Conservation (phyloP, 1,140 invertebrate genomes). For the Aphis gossypii region DNA sequence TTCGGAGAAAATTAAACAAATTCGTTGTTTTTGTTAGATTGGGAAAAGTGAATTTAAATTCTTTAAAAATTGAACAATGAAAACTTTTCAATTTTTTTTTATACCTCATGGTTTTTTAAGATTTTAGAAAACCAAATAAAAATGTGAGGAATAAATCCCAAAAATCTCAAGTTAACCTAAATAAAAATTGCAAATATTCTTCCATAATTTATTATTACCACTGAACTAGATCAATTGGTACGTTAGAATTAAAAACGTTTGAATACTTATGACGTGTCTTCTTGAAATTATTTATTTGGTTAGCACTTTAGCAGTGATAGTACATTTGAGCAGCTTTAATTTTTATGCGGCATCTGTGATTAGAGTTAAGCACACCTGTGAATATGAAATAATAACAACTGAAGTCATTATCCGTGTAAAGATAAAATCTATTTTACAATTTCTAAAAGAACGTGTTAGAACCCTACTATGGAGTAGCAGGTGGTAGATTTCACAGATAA, state of each 20-base stretch:
- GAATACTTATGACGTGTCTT: neutral
- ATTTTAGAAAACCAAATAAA: no score
- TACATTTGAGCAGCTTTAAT: no score
- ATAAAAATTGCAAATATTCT: neutral
- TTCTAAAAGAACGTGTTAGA: neutral
- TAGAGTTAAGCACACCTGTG: neutral
- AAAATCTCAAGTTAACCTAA: no score
- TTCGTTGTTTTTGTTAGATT: no score
- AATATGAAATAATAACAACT: slow-evolving; percentile 6
- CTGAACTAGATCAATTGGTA: neutral
- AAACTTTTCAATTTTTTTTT: no score
- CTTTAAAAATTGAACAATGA: no score
- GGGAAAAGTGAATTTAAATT: no score
- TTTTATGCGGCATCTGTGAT: neutral
- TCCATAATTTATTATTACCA: no score
- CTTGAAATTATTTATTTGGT: neutral
- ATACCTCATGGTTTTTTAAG: no score
- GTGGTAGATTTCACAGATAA: neutral
- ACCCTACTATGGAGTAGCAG: neutral
- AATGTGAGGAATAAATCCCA: no score
- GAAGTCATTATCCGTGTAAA: neutral
- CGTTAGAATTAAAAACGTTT: no score
- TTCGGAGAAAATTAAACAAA: no score
- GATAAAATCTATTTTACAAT: neutral
- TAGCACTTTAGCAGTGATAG: neutral